Evolutionary conservation across 1,140 invertebrate species (phyloP), one percentile per base, ranked within the genome.

Genomic region (Zaprionus taronus): DNA sequence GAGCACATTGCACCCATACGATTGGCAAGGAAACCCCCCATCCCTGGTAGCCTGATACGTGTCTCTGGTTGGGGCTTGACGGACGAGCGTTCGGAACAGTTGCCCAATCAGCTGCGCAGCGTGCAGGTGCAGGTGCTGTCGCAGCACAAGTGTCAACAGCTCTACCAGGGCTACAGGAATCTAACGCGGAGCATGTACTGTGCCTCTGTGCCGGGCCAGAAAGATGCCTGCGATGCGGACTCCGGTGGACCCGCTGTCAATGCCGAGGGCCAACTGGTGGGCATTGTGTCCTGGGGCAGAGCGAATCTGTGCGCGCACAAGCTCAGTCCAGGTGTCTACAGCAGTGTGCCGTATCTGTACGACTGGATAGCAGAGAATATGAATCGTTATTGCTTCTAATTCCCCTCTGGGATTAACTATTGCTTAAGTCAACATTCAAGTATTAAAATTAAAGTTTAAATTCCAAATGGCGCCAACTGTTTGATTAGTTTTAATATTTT

Each of bases 201-300:
- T 78, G 94, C 94, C 20, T 92, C 92, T 57, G 91, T 92, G 57
- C 83, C 92, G 31, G 93, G 93, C 12, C 64, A 90, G 1, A 93
- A 93, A 61, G 95, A 96, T 81, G 94, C 95, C 11, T 96, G 95
- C 85, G 93, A 95, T 67, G 95, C 95, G 0, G 95, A 96, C 80
- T 95, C 95, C 5, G 95, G 95, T 31, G 95, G 95, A 5, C 95
- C 95, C 5, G 83, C 95, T 2, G 94, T 95, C 1, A 81, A 87
- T 22, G 73, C 92, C 1, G 72, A 93, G n/a, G 93, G 93, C 2
- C 78, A 91, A 41, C 82, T 95, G 2, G 92, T 94, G 47, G 96
- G 96, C 34, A 93, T 97, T 15, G 95, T 96, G 0, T 96, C 96
- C 1, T 96, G 95, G 94, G 96, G 97, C 4, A 93, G 94, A 76